These are phyloP conservation scores for Chrysochloris asiatica DNA, from an alignment of 2,113 vertebrate genomes.

Conservation along the genomic window DNA sequence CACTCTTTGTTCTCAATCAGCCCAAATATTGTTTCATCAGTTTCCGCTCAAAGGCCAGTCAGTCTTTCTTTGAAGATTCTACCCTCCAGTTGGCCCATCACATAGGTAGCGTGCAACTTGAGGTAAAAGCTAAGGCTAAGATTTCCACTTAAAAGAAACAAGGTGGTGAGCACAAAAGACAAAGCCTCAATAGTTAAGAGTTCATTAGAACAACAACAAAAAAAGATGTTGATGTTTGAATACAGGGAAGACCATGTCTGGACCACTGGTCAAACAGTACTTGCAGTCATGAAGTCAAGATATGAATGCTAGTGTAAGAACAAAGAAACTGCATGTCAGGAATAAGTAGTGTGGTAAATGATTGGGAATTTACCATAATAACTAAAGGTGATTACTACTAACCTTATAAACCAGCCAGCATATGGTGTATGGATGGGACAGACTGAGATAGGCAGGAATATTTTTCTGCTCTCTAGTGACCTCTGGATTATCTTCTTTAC, in stretches of 20 bases:
- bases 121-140: not conserved
- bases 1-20: constrained; percentile 61
- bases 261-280: not conserved
- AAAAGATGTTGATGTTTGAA: not conserved
- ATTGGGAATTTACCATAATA: not conserved
- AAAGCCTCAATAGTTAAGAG: not conserved
- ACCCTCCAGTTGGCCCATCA: not conserved
- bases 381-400: not conserved
- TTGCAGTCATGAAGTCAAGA: not conserved
- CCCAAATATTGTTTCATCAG: not conserved
- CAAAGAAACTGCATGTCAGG: not conserved
- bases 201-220: not conserved
- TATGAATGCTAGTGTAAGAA: not conserved
- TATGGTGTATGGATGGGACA: accelerated
- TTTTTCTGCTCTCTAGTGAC: not conserved
- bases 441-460: not conserved
- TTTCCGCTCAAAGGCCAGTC: not conserved
- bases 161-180: not conserved
- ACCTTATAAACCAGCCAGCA: too few relatives aligned
- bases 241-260: not conserved
- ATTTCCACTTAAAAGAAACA: not conserved
- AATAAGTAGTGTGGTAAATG: not conserved
- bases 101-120: not conserved
- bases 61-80: not conserved
- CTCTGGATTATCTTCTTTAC: not conserved